Conservation (phyloP, 2,797 vertebrate genomes). For the Acrocephalus scirpaceus region DNA sequence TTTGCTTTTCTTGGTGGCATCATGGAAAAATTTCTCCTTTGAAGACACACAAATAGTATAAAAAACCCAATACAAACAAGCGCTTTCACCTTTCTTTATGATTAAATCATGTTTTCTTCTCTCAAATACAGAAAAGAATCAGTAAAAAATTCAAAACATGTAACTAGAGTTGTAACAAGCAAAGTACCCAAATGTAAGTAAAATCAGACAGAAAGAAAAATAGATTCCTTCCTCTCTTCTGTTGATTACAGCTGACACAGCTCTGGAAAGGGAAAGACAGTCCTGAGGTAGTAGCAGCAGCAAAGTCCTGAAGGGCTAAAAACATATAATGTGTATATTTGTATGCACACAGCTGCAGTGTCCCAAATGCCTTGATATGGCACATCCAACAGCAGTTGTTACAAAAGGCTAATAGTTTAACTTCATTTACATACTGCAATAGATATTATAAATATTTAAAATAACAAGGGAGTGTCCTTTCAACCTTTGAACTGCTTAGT, state of each 20-base stretch:
- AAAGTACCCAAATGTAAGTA: neutral
- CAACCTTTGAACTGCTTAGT: neutral
- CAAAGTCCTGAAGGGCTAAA: neutral
- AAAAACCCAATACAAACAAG: accelerated
- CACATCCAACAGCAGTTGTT: neutral
- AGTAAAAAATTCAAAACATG: neutral
- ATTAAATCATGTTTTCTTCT: neutral
- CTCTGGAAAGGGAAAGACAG: neutral
- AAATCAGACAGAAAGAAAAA: neutral
- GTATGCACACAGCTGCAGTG: neutral
- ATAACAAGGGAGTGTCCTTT: neutral
- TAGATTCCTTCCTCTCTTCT: neutral
- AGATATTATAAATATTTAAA: neutral
- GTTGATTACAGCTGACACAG: neutral
- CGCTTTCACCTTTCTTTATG: neutral
- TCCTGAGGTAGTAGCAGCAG: neutral
- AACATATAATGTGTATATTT: neutral
- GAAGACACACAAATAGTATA: neutral
- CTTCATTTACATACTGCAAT: neutral
- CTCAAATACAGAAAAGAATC: neutral
- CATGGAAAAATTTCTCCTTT: neutral
- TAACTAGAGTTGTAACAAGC: neutral
- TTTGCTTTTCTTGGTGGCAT: neutral
- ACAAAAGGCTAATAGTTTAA: neutral
- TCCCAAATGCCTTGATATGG: neutral